phyloP scores from a whole-genome alignment of 1,140 invertebrate genomes.

The Dermatophagoides farinae region DNA sequence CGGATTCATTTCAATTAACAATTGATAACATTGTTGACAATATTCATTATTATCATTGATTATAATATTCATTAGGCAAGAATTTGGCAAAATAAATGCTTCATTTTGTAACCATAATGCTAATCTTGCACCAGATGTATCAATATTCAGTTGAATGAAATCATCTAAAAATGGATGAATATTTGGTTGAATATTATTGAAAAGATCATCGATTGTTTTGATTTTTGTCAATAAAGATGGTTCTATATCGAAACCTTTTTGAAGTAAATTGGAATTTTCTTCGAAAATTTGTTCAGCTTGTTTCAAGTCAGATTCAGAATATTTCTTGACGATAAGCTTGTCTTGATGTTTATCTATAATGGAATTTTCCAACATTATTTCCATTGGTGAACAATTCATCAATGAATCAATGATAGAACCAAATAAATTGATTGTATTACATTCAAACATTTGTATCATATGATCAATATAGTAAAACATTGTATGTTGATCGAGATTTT shows the following conservation, averaged over 20 bases:
- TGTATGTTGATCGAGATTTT: not conserved
- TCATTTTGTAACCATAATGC: conserved; percentile 85
- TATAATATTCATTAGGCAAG: conserved; percentile 52
- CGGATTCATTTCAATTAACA: not conserved
- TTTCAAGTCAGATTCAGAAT: conserved; percentile 18
- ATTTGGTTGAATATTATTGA: conserved; percentile 70
- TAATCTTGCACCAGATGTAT: conserved; percentile 69
- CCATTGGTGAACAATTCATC: not conserved
- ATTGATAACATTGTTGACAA: conserved; percentile 44
- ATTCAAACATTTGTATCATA: conserved; percentile 2
- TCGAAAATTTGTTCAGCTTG: conserved; percentile 17
- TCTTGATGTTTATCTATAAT: not conserved
- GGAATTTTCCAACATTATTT: not conserved
- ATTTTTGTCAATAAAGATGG: conserved; percentile 36
- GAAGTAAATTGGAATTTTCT: conserved; percentile 48
- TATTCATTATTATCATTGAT: conserved; percentile 44
- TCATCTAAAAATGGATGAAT: conserved; percentile 83
- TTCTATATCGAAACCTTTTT: conserved; percentile 71
- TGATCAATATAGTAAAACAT: not conserved
- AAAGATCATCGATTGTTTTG: conserved; percentile 66
- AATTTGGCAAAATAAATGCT: conserved; percentile 63
- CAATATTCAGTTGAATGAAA: conserved; percentile 61
- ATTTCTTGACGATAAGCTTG: not conserved
- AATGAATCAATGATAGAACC: not conserved
- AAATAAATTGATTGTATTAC: not conserved